Conservation (phyloP, 2,888 invertebrate genomes). For the Eudemis profundana region DNA sequence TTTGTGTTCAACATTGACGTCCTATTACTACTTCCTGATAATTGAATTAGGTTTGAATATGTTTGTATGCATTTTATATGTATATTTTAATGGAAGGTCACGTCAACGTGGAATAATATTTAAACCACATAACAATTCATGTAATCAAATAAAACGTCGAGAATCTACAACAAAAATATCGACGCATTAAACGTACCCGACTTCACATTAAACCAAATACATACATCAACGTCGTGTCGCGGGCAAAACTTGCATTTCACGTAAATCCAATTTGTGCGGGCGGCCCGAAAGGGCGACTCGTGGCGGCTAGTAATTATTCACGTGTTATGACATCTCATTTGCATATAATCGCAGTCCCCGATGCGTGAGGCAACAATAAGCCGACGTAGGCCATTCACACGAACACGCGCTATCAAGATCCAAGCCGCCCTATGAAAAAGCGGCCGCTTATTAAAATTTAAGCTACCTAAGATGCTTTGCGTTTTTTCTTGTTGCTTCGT, state of each 20-base stretch:
- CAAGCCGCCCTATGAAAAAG: conserved; percentile 81
- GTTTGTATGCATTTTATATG: no score
- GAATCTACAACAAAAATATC: background rate
- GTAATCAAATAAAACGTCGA: no score
- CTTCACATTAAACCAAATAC: conserved; percentile 52
- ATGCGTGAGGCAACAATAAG: conserved; percentile 79
- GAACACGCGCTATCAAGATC: conserved; percentile 80
- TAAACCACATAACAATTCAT: background rate
- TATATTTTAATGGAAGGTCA: no score
- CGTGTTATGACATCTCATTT: conserved; percentile 85
- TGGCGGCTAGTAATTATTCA: conserved; percentile 83
- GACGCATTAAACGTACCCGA: conserved; percentile 29
- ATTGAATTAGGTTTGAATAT: no score
- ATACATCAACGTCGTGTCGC: conserved; percentile 69
- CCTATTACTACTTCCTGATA: no score
- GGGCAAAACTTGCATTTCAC: conserved; percentile 78
- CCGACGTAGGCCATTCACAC: conserved; percentile 82
- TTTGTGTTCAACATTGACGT: no score
- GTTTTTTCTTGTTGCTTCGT: conserved; percentile 66
- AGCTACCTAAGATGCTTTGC: conserved; percentile 76
- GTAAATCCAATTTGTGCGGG: conserved; percentile 82
- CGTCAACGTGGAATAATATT: background rate
- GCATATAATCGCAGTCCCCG: conserved; percentile 82
- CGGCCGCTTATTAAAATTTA: conserved; percentile 82
- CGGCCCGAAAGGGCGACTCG: conserved; percentile 81